These are phyloP conservation scores for Alcedo quadribrachys DNA, from an alignment of 2,797 vertebrate species.

Conservation along the genomic window DNA sequence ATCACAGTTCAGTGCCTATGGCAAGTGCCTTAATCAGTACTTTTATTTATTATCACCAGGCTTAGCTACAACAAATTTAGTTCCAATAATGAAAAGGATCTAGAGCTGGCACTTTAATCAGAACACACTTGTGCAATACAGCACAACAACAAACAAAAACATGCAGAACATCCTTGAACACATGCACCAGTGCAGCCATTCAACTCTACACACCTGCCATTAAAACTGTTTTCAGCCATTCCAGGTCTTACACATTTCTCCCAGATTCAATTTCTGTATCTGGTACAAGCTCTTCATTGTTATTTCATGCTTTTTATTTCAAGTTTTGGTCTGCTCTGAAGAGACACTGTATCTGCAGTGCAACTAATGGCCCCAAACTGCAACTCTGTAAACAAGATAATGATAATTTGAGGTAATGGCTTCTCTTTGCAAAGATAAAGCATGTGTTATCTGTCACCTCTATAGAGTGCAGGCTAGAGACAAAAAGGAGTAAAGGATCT, in stretches of 20 bases:
- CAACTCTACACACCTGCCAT: neutral
- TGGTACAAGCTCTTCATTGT: neutral
- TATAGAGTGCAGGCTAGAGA: neutral
- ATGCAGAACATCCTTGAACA: neutral
- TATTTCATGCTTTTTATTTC: neutral
- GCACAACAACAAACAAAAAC: neutral
- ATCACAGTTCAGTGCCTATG: neutral
- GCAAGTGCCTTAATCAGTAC: neutral
- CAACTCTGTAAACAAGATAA: neutral
- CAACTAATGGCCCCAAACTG: neutral
- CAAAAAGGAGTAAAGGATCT: neutral
- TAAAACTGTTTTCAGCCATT: neutral
- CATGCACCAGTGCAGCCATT: neutral
- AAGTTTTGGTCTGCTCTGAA: neutral
- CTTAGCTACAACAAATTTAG: neutral
- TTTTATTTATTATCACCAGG: neutral
- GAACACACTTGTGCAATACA: neutral
- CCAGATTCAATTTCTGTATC: neutral
- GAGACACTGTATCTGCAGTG: neutral
- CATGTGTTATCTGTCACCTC: neutral
- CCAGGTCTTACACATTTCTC: neutral
- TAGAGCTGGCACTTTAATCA: neutral
- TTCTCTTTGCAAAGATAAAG: neutral
- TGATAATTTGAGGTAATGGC: neutral
- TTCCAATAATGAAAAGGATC: neutral